Percentiles rank a stretch among this genome's conserved stretches.
Conservation (phyloP, 2,888 invertebrate genomes). For the Prenolepis imparis region DNA sequence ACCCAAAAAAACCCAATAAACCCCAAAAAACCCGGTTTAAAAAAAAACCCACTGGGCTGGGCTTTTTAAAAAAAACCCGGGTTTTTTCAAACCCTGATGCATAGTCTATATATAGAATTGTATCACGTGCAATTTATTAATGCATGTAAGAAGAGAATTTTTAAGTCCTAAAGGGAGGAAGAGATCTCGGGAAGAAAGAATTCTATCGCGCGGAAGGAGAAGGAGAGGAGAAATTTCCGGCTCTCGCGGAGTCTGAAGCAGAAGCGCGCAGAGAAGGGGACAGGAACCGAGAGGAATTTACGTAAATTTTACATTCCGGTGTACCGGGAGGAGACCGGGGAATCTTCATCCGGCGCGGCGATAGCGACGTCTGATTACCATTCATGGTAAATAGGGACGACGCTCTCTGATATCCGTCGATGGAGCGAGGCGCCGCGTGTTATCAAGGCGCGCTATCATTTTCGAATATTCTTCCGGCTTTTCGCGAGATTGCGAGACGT, state of each 20-base stretch:
- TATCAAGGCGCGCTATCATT: slow-evolving; percentile 34
- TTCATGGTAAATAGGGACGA: slow-evolving; percentile 52
- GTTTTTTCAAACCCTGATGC: too few species aligned
- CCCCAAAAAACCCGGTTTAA: too few species aligned
- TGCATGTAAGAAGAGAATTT: slow-evolving; percentile 20
- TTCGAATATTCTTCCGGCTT: slow-evolving; percentile 9
- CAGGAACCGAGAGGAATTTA: slow-evolving; percentile 19
- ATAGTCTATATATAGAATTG: background rate
- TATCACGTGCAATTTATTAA: slow-evolving; percentile 31
- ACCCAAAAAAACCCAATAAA: too few species aligned
- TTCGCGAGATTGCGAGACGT: slow-evolving; percentile 8
- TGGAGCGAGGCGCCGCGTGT: slow-evolving; percentile 16
- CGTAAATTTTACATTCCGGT: slow-evolving; percentile 55
- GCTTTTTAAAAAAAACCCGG: too few species aligned
- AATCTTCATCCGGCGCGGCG: slow-evolving; percentile 44
- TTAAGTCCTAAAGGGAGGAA: background rate
- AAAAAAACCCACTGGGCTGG: too few species aligned
- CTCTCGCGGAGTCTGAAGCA: slow-evolving; percentile 54
- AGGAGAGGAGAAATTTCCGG: slow-evolving; percentile 48
- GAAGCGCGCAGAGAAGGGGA: background rate
- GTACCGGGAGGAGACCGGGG: background rate
- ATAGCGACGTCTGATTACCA: slow-evolving; percentile 56
- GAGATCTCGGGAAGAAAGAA: slow-evolving; percentile 15
- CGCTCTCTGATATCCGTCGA: slow-evolving; percentile 40
- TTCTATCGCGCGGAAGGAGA: slow-evolving; percentile 16